These are phyloP conservation scores for Dendropsophus ebraccatus DNA, from an alignment of 2,113 vertebrate genomes.

Conservation along the genomic window DNA sequence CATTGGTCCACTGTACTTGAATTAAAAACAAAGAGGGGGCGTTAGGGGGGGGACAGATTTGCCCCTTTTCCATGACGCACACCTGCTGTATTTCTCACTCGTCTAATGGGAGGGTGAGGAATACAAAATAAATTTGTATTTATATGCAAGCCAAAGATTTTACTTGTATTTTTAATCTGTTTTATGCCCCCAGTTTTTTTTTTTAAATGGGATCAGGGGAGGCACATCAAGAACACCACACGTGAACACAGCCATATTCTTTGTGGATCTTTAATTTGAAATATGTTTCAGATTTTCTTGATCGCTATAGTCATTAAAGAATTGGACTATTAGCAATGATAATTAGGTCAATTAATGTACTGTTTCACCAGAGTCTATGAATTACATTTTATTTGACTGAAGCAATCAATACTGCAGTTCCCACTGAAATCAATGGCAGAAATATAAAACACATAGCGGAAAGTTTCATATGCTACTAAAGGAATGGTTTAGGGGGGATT, in stretches of 20 bases:
- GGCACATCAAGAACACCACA: background rate
- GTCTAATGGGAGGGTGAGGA: too few relatives aligned
- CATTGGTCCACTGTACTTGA: too few relatives aligned
- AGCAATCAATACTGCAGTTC: constrained; percentile 19
- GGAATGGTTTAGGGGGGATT: background rate
- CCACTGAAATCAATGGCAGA: background rate
- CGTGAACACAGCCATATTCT: background rate
- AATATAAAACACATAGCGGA: background rate
- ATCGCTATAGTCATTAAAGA: background rate
- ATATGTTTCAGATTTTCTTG: background rate
- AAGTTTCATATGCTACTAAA: background rate
- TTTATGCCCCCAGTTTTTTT: too few relatives aligned
- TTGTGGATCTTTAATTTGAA: background rate
- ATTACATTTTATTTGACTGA: background rate
- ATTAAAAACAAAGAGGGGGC: too few relatives aligned
- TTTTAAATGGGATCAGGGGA: too few relatives aligned
- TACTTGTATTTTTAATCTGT: too few relatives aligned
- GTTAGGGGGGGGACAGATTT: too few relatives aligned
- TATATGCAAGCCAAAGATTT: too few relatives aligned
- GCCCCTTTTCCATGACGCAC: too few relatives aligned
- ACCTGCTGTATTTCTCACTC: too few relatives aligned
- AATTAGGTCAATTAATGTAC: constrained; percentile 1
- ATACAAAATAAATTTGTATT: too few relatives aligned
- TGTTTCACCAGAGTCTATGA: constrained; percentile 10
- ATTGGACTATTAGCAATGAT: background rate